phyloP scores from a whole-genome alignment of 2,888 invertebrate species.

The Frankliniella fusca region DNA sequence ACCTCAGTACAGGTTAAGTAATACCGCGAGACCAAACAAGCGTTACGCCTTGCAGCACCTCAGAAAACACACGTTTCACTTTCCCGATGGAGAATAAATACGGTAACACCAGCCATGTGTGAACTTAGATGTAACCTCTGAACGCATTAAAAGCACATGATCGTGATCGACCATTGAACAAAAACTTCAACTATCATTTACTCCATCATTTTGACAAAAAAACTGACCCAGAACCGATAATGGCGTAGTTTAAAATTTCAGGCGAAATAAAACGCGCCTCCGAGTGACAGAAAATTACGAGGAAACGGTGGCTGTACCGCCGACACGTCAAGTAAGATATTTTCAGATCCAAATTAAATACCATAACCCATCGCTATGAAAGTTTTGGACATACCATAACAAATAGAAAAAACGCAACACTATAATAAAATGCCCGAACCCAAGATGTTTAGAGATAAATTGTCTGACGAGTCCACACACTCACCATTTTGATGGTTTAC shows the following conservation, averaged over 20 bases:
- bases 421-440: neutral
- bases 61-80: too few species aligned
- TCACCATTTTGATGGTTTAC: neutral
- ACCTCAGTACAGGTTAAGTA: neutral
- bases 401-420: neutral
- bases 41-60: too few species aligned
- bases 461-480: neutral
- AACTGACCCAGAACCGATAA: too few species aligned
- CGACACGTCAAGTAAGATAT: neutral
- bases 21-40: too few species aligned
- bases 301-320: neutral
- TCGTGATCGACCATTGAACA: neutral
- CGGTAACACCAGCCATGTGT: neutral
- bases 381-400: neutral
- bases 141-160: too few species aligned
- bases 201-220: too few species aligned
- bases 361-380: neutral
- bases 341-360: neutral
- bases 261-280: too few species aligned
- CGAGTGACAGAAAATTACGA: too few species aligned
- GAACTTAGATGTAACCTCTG: neutral
- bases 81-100: too few species aligned
- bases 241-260: too few species aligned
- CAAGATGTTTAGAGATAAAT: conserved; percentile 4
- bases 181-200: too few species aligned